Conservation (phyloP, 2,113 vertebrate species). For the Rana temporaria region DNA sequence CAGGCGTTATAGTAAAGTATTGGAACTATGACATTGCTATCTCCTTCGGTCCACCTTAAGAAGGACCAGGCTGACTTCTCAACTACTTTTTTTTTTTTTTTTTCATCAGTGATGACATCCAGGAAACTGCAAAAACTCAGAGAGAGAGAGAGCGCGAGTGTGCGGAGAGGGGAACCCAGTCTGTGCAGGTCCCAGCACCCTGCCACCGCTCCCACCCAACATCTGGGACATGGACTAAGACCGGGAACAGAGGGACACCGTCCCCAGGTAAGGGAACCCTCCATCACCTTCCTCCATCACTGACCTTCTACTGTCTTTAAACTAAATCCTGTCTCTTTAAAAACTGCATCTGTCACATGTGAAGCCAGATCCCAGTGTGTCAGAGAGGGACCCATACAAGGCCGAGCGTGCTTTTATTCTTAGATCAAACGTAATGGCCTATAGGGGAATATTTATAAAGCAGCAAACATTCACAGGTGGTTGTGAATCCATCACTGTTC, state of each 20-base stretch:
- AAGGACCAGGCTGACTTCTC: background rate
- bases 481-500: too few species aligned
- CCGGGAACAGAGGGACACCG: background rate
- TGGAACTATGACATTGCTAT: background rate
- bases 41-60: constrained; percentile 21
- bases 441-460: too few species aligned
- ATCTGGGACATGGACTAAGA: background rate
- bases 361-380: too few species aligned
- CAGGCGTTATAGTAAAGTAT: too few species aligned
- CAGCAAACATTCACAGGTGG: too few species aligned
- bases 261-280: background rate
- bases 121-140: constrained; percentile 28
- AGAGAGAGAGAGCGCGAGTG: background rate
- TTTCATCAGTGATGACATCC: constrained; percentile 32
- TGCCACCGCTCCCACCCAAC: background rate
- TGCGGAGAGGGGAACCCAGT: background rate
- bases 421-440: too few species aligned
- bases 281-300: background rate
- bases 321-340: too few species aligned
- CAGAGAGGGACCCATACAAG: too few species aligned
- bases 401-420: too few species aligned
- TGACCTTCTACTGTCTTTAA: background rate
- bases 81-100: background rate
- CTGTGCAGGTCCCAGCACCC: background rate
- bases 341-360: too few species aligned